Evolutionary conservation across 2,797 vertebrate genomes (phyloP).

Genomic region (Sebastes oblongus): DNA sequence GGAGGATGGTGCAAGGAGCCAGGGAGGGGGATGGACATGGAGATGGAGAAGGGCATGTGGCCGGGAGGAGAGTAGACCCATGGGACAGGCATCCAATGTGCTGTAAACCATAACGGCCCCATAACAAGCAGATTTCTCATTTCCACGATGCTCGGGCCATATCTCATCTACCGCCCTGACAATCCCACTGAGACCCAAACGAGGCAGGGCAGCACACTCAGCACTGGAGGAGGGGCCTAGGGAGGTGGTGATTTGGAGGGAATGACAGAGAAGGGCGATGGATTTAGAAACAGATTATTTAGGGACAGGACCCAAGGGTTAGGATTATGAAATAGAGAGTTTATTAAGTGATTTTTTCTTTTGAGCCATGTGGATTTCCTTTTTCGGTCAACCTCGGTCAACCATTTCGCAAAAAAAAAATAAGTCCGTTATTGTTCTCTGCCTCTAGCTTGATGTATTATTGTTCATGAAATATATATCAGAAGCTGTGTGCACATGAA

Average conservation of each 20-base stretch:
- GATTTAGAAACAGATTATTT: slow-evolving; percentile 1
- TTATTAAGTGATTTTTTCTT: neutral
- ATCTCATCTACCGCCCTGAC: slow-evolving; percentile 63
- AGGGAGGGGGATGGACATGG: slow-evolving; percentile 33
- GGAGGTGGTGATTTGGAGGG: slow-evolving; percentile 20
- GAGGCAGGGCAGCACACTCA: slow-evolving; percentile 39
- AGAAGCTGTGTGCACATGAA: slow-evolving; percentile 23
- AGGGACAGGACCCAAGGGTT: neutral
- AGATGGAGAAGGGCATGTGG: slow-evolving; percentile 19
- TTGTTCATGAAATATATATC: slow-evolving; percentile 43
- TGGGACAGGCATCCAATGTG: slow-evolving; percentile 65
- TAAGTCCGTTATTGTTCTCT: neutral
- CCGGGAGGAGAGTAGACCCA: slow-evolving; percentile 60
- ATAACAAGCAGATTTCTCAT: slow-evolving; percentile 72
- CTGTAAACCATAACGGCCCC: slow-evolving; percentile 71
- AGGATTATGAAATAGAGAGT: neutral
- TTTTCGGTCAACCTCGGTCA: neutral
- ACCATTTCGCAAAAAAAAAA: neutral
- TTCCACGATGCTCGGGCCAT: slow-evolving; percentile 52
- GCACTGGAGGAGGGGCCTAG: slow-evolving; percentile 54
- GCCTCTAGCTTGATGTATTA: slow-evolving; percentile 7
- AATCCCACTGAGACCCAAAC: slow-evolving; percentile 59
- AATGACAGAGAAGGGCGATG: neutral
- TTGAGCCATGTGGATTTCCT: neutral
- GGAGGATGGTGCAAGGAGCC: neutral